Conservation (phyloP, 2,797 vertebrate species). For the Leptoclinus maculatus region DNA sequence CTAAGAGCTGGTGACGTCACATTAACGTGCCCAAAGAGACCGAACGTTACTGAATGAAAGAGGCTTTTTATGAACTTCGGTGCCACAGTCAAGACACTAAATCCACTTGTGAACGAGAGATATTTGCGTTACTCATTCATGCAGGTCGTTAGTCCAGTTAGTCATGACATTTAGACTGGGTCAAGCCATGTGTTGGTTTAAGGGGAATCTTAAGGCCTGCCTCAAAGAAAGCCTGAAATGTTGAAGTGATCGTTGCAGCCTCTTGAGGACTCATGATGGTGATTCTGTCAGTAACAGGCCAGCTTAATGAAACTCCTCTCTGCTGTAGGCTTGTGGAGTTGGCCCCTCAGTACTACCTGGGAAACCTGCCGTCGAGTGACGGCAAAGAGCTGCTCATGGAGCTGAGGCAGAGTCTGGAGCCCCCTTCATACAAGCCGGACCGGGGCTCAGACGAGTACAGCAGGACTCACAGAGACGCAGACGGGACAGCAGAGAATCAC, state of each 20-base stretch:
- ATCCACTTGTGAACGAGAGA: no score
- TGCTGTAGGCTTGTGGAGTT: constrained; percentile 89
- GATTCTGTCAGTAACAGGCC: background rate
- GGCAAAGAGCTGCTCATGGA: constrained; percentile 91
- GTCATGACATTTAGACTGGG: background rate
- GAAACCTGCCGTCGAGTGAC: constrained; percentile 93
- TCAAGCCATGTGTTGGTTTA: background rate
- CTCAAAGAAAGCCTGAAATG: background rate
- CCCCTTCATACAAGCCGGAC: constrained; percentile 38
- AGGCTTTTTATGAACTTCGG: no score
- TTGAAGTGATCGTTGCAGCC: background rate
- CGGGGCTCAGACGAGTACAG: background rate
- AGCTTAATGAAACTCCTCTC: background rate
- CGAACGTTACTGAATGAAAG: no score
- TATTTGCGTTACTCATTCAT: no score
- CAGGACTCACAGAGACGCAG: constrained; percentile 38
- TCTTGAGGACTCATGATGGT: background rate
- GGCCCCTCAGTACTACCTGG: constrained; percentile 94
- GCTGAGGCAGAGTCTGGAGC: constrained; percentile 84
- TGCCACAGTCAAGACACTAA: no score
- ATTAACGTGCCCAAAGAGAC: no score
- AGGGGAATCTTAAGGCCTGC: background rate
- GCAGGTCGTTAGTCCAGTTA: background rate
- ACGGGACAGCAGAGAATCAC: constrained; percentile 42
- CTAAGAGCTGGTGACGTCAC: no score